A percentile compares a stretch with the other conserved stretches of the same genome.
These are phyloP conservation scores for Muntiacus reevesi DNA, from an alignment of 2,113 vertebrate genomes.

Conservation along the genomic window DNA sequence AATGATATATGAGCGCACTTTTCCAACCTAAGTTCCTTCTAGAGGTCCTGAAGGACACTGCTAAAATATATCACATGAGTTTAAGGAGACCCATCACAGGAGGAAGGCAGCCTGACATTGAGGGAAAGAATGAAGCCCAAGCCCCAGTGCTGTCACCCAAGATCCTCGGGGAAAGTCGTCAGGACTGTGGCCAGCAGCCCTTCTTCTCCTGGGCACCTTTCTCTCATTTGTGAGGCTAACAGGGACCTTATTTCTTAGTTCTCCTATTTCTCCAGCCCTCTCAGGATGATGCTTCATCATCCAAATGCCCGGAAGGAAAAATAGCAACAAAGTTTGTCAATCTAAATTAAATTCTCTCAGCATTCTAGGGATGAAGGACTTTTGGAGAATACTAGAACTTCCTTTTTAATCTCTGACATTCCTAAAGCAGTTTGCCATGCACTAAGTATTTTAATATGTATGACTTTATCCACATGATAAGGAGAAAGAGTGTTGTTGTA, in stretches of 20 bases:
- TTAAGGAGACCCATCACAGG: not conserved
- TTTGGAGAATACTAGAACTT: not conserved
- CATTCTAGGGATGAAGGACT: not conserved
- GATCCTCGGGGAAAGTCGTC: not conserved
- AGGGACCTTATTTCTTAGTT: not conserved
- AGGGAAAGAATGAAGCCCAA: not conserved
- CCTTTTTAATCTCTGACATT: not conserved
- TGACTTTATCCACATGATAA: slow-evolving; percentile 23
- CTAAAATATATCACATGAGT: not conserved
- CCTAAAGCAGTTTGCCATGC: not conserved
- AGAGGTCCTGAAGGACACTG: slow-evolving; percentile 17
- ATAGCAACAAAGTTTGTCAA: not conserved
- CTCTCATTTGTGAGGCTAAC: not conserved
- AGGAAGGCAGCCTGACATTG: not conserved
- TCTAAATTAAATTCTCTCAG: not conserved
- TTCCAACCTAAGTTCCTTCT: not conserved
- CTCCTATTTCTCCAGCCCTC: not conserved
- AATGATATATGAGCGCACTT: not conserved
- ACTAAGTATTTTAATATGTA: not conserved
- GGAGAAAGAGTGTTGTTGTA: not conserved
- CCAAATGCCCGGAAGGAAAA: not conserved
- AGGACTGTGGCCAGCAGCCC: no score
- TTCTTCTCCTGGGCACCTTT: not conserved
- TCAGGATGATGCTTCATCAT: not conserved
- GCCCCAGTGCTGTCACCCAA: not conserved